Evolutionary conservation across 2,888 invertebrate species (phyloP), one percentile per base, ranked within the genome.

Genomic region (Phoenoteleia sp.): DNA sequence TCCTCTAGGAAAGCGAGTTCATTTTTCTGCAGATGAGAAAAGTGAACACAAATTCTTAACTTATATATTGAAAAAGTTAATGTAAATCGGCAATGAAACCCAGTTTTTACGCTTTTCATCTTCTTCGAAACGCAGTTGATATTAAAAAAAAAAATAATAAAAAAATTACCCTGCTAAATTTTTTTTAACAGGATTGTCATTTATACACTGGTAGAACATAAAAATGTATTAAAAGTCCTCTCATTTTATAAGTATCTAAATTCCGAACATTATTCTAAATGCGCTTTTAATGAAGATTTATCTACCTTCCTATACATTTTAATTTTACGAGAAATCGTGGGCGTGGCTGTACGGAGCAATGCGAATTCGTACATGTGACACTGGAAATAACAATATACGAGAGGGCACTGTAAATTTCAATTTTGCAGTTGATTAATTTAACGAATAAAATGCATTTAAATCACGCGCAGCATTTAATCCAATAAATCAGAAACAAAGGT

Each of bases 321-420:
- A 76, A 81, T 81, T 76, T 58, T 71, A 39, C 81, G 81, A 64
- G 71, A 81, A 81, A 81, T 81, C 76, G 76, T 81, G 33, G 81
- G 81, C 81, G 81, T 76, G 81, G 75, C 52, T 64, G 60, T 52
- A 56, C 69, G 17, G 17, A 47, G 81, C 81, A 75, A 69, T 47
- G 81, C 27, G 74, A 42, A 67, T 81, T 74, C 69, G 81, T 74
- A 74, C 81, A 60, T 25, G 69, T 75, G 81, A 75, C 81, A 74
- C 47, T 42, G 42, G 29, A n/a, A 47, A 74, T 66, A 60, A 81
- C 69, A 36, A 54, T 69, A 69, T 54, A 75, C 66, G 75, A 45
- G 69, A 75, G 49, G 11, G 36, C 17, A 69, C 81, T 67, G 75
- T 75, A 81, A 81, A 81, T 76, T 81, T 64, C 81, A 81, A 67